Percentiles rank a stretch among this genome's conserved stretches.
These are phyloP conservation scores for Cosmia pyralina DNA, from an alignment of 2,888 invertebrate species.

Conservation along the genomic window DNA sequence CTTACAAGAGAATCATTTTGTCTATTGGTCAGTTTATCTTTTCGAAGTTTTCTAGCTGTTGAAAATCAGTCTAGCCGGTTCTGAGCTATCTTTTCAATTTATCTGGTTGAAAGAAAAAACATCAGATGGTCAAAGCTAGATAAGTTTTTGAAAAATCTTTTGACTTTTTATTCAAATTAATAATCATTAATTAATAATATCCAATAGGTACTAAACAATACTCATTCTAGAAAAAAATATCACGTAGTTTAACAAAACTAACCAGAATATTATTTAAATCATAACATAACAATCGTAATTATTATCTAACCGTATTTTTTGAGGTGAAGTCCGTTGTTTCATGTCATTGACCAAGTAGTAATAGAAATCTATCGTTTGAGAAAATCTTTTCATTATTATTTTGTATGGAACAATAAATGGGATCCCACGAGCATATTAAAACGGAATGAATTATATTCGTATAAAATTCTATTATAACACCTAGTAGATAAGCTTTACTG, in stretches of 20 bases:
- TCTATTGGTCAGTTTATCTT: background rate
- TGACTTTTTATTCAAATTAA: background rate
- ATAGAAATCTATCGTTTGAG: constrained; percentile 52
- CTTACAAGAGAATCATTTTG: background rate
- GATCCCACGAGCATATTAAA: constrained; percentile 41
- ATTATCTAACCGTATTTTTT: constrained; percentile 52
- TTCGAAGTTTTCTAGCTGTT: background rate
- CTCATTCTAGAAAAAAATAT: background rate
- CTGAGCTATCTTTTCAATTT: background rate
- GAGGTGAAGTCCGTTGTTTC: constrained; percentile 46
- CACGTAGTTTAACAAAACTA: background rate
- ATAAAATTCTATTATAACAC: constrained; percentile 30
- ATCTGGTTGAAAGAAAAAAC: background rate
- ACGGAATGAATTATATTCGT: constrained; percentile 27
- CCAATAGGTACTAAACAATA: background rate
- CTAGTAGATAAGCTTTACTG: background rate
- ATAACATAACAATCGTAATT: constrained; percentile 40
- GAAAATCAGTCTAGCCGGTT: background rate
- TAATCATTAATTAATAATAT: background rate
- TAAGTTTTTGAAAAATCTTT: too few species aligned
- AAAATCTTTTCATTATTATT: constrained; percentile 49
- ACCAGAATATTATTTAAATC: background rate
- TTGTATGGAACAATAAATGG: constrained; percentile 21
- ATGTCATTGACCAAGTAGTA: constrained; percentile 53
- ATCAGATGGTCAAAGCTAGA: too few species aligned